Base-by-base conservation (phyloP, 2,888 invertebrate genomes). In the Eledona agricola region DNA sequence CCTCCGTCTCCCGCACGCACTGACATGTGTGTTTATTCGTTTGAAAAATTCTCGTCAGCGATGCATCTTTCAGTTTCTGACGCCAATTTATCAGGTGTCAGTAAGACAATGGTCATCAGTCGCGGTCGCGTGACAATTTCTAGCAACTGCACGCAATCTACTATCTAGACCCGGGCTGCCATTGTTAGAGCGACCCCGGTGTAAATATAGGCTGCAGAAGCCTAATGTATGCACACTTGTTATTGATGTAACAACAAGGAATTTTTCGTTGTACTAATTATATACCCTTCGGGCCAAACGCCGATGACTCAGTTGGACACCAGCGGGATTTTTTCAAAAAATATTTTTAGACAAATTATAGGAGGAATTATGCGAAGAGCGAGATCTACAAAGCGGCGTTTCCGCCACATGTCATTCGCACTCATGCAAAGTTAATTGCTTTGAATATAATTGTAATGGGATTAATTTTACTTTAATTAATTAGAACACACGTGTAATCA, bases 41-140 rank as follows among this genome's bases (percentile, higher is more conserved):
- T 34, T 19, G 5, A 40, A 40, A 26, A 20, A 20, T 35, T 35
- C 20, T 20, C 35, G 11, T 35, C 35, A 19, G 20, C 35, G 35
- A 20, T 35, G 35, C 35, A 20, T 35, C 38, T 15, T 25, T 25
- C 38, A n/a, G n/a, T n/a, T n/a, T n/a, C n/a, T n/a, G n/a, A n/a
- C n/a, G 49, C 60, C 65, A 68, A 71, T 71, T 70, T 68, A 70
- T 71, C 70, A 70, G 66, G 63, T 69, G 70, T 69, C 70, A 61
- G 57, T 49, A 53, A 65, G 70, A 71, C 70, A 70, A 70, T 69
- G 66, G 69, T 67, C 67, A 71, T 71, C 64, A 66, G 62, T 66
- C 64, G 17, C 28, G 54, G 58, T 67, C 59, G 65, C 67, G 64
- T 66, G 66, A 67, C 61, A 57, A 62, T 64, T 60, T 54, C 13